Evolutionary conservation across 2,797 vertebrate genomes (phyloP).

Genomic region (Darevskia nairensis): DNA sequence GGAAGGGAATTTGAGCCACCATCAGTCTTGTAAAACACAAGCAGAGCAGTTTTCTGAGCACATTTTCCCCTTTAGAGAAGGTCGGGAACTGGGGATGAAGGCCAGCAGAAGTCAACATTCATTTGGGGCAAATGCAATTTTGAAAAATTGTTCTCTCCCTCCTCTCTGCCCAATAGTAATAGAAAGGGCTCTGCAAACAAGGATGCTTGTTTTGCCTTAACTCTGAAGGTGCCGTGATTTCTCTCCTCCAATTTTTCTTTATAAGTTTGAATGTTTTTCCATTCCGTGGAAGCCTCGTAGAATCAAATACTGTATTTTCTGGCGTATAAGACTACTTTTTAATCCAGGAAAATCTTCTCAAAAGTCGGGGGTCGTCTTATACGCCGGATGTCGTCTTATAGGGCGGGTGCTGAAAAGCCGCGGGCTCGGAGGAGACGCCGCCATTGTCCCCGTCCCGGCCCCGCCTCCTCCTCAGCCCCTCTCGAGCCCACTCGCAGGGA

Average conservation of each 20-base stretch:
- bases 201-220: not conserved
- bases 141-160: not conserved
- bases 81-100: not conserved
- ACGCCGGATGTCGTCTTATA: too few species aligned
- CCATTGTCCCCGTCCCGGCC: too few species aligned
- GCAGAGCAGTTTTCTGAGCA: not conserved
- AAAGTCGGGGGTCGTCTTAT: too few species aligned
- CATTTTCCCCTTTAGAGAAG: not conserved
- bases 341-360: too few species aligned
- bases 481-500: too few species aligned
- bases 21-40: too few species aligned
- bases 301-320: too few species aligned
- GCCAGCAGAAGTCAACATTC: not conserved
- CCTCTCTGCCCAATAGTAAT: not conserved
- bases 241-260: not conserved
- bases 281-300: rapidly evolving
- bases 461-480: too few species aligned
- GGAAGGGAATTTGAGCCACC: too few species aligned
- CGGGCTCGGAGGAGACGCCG: too few species aligned
- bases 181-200: not conserved
- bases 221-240: not conserved
- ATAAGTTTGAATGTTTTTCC: slow-evolving; percentile 10
- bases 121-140: not conserved
- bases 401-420: too few species aligned
- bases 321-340: too few species aligned